Evolutionary conservation across 2,888 invertebrate species (phyloP).

Genomic region (Cosmopolites sordidus): DNA sequence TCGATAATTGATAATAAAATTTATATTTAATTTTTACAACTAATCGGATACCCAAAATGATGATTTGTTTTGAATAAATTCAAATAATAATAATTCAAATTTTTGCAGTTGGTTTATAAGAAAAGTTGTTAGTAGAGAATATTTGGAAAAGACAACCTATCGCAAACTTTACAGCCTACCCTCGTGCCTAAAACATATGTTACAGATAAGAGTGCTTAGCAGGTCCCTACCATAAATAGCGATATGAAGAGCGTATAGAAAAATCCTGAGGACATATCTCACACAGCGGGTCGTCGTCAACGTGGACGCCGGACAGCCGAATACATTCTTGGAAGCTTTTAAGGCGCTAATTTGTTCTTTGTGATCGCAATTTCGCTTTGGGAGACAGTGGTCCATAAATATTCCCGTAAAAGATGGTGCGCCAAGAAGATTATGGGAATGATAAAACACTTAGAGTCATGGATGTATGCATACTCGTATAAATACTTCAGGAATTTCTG

Average conservation of each 20-base stretch:
- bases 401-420: conserved; percentile 17
- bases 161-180: too few relatives aligned
- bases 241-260: conserved; percentile 6
- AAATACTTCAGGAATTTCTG: background rate
- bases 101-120: too few relatives aligned
- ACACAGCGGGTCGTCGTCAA: conserved; percentile 32
- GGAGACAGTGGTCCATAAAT: conserved; percentile 23
- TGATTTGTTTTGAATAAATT: too few relatives aligned
- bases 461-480: background rate
- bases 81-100: too few relatives aligned
- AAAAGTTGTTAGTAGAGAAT: too few relatives aligned
- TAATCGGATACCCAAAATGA: too few relatives aligned
- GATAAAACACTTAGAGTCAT: conserved; percentile 17
- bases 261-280: conserved; percentile 30
- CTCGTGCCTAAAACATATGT: too few relatives aligned
- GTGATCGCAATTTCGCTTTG: conserved; percentile 27
- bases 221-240: conserved; percentile 1
- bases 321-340: conserved; percentile 28
- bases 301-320: conserved; percentile 24
- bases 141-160: too few relatives aligned
- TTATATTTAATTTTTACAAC: too few relatives aligned
- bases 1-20: too few relatives aligned
- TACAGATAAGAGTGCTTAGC: too few relatives aligned
- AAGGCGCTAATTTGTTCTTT: conserved; percentile 30
- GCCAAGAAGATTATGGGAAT: conserved; percentile 23